phyloP scores from a whole-genome alignment of 2,888 invertebrate species.

The Ornithoptera alexandrae region DNA sequence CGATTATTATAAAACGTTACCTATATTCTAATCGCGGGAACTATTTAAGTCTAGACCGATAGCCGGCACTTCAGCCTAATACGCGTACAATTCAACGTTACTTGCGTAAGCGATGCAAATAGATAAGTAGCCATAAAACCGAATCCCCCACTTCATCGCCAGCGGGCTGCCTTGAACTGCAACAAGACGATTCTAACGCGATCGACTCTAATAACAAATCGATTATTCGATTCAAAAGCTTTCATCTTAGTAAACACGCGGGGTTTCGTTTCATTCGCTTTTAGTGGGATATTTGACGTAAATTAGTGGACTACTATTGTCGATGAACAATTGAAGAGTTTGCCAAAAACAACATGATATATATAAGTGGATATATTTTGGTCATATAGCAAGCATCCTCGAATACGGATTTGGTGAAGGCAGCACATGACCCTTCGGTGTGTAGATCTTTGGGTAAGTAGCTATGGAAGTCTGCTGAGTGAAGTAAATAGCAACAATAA shows the following conservation, averaged over 20 bases:
- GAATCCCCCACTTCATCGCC: slow-evolving; percentile 25
- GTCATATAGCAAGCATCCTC: background rate
- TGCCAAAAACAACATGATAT: slow-evolving; percentile 14
- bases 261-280: slow-evolving; percentile 10
- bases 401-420: no score
- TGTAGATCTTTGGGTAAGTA: no score
- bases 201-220: slow-evolving; percentile 22
- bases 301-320: slow-evolving; percentile 4
- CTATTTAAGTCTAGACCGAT: slow-evolving; percentile 37
- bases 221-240: slow-evolving; percentile 13
- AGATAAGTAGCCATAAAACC: slow-evolving; percentile 35
- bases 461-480: no score
- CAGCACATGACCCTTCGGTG: no score
- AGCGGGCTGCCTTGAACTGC: slow-evolving; percentile 20
- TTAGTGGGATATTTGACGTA: slow-evolving; percentile 12
- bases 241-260: slow-evolving; percentile 17
- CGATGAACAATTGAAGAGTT: slow-evolving; percentile 7
- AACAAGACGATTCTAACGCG: slow-evolving; percentile 11
- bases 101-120: slow-evolving; percentile 40
- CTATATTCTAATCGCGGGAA: slow-evolving; percentile 36
- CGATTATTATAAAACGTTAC: slow-evolving; percentile 19
- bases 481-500: no score
- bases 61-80: slow-evolving; percentile 29
- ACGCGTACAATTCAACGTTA: slow-evolving; percentile 35
- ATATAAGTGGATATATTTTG: background rate